Evolutionary conservation across 2,888 invertebrate genomes (phyloP), one percentile per base, ranked within the genome.

Genomic region (Oasisia sp.): DNA sequence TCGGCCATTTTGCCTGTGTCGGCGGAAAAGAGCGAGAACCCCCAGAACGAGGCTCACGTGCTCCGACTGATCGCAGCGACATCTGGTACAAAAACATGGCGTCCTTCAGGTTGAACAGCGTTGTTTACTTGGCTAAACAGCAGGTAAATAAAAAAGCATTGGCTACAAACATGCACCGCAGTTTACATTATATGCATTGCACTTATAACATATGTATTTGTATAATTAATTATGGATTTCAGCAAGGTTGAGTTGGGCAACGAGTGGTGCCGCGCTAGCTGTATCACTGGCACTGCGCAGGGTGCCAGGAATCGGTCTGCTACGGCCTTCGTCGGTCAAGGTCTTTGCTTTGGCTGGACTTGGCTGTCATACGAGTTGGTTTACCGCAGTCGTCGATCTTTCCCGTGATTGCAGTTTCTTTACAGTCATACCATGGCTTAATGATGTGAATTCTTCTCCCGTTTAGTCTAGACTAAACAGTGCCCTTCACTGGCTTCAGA

Each of bases 11-110:
- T 74, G 74, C 27, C 74, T 27, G 74, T 74, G 74, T 74, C 74
- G 74, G 27, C 74, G 74, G 74, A 74, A 74, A 74, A 74, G 74
- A 74, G 14, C 74, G 74, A 74, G 27, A n/a, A n/a, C n/a, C n/a
- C n/a, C n/a, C n/a, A n/a, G n/a, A 74, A 74, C 74, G 74, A 74
- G 74, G 74, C 27, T 74, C 74, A 74, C 74, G 74, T 74, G 74
- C 74, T 74, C 74, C 74, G 74, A 74, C 27, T 19, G 74, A 27
- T 74, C 74, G 74, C 74, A 74, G 74, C 74, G 74, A 19, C 74
- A 74, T 74, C 74, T 74, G 27, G 74, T 27, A 74, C 27, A 74
- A 74, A 19, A 74, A 74, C n/a, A 74, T 74, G 74, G 74, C 74
- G 74, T 74, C 74, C 74, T 19, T 74, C 74, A 74, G 74, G 74